These are phyloP conservation scores for Chitala chitala DNA, from an alignment of 2,113 vertebrate genomes.

Conservation along the genomic window DNA sequence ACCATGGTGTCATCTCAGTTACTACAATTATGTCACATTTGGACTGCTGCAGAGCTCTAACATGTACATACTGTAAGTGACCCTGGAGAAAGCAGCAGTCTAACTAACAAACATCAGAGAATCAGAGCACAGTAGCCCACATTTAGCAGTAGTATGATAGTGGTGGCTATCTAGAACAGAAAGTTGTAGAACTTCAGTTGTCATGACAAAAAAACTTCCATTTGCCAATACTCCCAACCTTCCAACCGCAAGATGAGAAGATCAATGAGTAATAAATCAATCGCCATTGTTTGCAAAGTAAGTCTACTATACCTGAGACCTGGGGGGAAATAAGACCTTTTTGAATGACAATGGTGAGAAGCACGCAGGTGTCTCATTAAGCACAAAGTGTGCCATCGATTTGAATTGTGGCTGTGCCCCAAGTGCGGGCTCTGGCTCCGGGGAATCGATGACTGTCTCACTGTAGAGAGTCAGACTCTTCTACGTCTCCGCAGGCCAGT, in stretches of 20 bases:
- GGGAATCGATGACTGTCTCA: slow-evolving; percentile 53
- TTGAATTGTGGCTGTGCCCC: slow-evolving; percentile 30
- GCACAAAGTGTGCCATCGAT: slow-evolving; percentile 60
- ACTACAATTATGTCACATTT: no score
- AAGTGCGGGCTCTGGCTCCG: slow-evolving; percentile 41
- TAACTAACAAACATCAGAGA: no score
- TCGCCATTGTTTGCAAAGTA: slow-evolving; percentile 49
- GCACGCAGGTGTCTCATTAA: slow-evolving; percentile 63
- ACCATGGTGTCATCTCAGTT: no score
- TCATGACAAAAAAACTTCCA: slow-evolving; percentile 32
- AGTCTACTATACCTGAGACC: slow-evolving; percentile 22
- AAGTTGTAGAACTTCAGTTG: no score
- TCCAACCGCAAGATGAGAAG: slow-evolving; percentile 38
- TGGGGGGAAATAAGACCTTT: slow-evolving; percentile 36
- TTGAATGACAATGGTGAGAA: slow-evolving; percentile 45
- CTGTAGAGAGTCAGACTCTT: slow-evolving; percentile 29
- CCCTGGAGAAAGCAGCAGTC: no score
- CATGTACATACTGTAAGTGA: no score
- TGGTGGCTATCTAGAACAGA: no score
- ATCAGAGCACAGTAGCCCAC: no score
- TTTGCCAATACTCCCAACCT: slow-evolving; percentile 34
- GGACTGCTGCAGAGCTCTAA: no score
- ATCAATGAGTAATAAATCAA: slow-evolving; percentile 42
- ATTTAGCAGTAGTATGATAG: no score
- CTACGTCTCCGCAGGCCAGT: slow-evolving; percentile 22